Base-by-base conservation (phyloP, 2,888 invertebrate species). In the Caenorhabditis afra region DNA sequence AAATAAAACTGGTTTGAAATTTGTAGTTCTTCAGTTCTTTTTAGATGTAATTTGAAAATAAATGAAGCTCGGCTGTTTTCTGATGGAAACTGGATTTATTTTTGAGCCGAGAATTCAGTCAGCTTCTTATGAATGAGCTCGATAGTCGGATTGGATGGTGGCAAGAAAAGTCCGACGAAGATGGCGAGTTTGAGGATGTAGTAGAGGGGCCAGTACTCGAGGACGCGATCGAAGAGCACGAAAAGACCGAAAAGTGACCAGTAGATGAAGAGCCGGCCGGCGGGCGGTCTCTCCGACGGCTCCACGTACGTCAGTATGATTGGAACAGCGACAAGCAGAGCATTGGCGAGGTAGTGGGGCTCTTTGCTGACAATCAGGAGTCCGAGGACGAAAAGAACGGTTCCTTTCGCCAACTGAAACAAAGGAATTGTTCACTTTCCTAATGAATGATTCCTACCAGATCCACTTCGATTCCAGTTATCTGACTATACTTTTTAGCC, bases 121-220 rank as follows among this genome's bases (percentile, higher is more conserved):
- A 73, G 8, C 35, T 73, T 73, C 14, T 59, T 23, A 7, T 50
- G 57, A 61, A 75, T 75, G 0, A 35, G 29, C 35, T 71, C 71
- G 57, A 78, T 73, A 14, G 66, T 50, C n/a, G 66, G 65, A 22
- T 67, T 78, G 12, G 78, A 78, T 1, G 78, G 78, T 18, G 78
- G 78, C 41, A 71, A 35, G 49, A 71, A 73, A 5, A 78, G 66
- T 20, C 49, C 71, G 7, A 73, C 16, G 29, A 78, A 78, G 11
- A 62, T 37, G 18, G 39, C 57, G 0, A 66, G n/a, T 62, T 78
- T 78, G 23, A 71, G 16, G 14, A 65, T 47, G 53, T 71, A 78
- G 44, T 67, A 78, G 22, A 53, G 20, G 2, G 78, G 78, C 29
- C 66, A 37, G 23, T 62, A 50, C 50, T 78, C 67, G 20, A 78